Conservation (phyloP, 2,888 invertebrate species). For the Ochlodes sylvanus region DNA sequence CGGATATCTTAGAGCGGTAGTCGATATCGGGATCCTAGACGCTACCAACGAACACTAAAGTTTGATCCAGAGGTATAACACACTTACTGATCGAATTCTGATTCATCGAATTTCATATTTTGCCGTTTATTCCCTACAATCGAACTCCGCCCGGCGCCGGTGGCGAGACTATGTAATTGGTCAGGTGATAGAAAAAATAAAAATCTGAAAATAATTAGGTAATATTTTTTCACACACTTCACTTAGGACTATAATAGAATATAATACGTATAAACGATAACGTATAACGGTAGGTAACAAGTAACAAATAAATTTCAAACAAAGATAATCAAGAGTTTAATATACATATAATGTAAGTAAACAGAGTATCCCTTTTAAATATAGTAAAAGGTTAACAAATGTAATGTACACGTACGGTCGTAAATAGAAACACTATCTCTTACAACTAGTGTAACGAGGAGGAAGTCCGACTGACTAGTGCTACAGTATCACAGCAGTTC, state of each 20-base stretch:
- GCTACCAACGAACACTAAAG: conserved; percentile 78
- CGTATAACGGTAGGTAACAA: conserved; percentile 73
- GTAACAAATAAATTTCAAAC: conserved; percentile 61
- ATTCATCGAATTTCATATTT: conserved; percentile 69
- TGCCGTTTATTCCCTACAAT: conserved; percentile 72
- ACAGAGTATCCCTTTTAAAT: conserved; percentile 73
- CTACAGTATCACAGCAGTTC: conserved; percentile 83
- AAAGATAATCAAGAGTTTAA: conserved; percentile 58
- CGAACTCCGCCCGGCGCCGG: conserved; percentile 64
- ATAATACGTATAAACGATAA: conserved; percentile 71
- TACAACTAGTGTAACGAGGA: conserved; percentile 80
- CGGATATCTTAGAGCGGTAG: conserved; percentile 64
- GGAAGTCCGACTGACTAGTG: conserved; percentile 77
- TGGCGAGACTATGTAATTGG: conserved; percentile 74
- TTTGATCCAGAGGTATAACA: conserved; percentile 62
- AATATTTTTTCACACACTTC: conserved; percentile 83
- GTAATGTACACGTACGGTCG: conserved; percentile 70
- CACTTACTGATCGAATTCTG: conserved; percentile 72
- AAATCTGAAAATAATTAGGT: conserved; percentile 84
- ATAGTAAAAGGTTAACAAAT: conserved; percentile 80
- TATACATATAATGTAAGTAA: conserved; percentile 73
- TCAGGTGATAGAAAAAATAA: conserved; percentile 83
- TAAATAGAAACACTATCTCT: conserved; percentile 80
- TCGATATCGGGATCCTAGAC: conserved; percentile 71
- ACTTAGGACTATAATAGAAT: conserved; percentile 65